A percentile compares a stretch with the other conserved stretches of the same genome.
Conservation (phyloP, 2,113 vertebrate species). For the Pseudopodoces humilis region DNA sequence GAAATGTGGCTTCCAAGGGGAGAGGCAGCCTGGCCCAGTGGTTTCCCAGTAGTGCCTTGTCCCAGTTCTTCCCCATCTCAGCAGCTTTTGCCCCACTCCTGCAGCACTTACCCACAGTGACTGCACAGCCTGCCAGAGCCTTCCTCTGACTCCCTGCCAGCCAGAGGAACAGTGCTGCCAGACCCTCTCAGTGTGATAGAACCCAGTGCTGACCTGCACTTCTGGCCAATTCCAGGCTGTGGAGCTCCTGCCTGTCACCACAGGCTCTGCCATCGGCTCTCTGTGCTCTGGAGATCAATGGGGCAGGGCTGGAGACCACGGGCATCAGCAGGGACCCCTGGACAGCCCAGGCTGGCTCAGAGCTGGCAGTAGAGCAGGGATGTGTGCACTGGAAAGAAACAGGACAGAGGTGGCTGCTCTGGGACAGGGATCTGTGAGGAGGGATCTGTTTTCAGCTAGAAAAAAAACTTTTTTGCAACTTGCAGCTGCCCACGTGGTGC, state of each 20-base stretch:
- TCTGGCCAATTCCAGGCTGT: neutral
- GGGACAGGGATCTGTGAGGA: neutral
- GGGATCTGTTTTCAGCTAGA: neutral
- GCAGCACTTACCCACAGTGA: neutral
- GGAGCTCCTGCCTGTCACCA: neutral
- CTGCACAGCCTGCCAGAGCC: neutral
- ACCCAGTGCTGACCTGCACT: neutral
- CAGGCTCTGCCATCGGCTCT: neutral
- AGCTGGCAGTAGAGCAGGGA: neutral
- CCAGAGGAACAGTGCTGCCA: neutral
- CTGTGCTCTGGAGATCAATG: neutral
- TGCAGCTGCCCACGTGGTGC: neutral
- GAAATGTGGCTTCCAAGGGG: neutral
- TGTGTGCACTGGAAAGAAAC: neutral
- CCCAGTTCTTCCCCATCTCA: neutral
- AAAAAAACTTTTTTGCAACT: neutral
- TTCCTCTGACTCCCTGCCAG: neutral
- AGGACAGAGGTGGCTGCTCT: neutral
- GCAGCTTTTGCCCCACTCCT: neutral
- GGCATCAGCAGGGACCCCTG: neutral
- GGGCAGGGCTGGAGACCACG: rapidly evolving
- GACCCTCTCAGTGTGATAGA: neutral
- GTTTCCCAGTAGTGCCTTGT: neutral
- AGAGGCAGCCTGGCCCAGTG: neutral
- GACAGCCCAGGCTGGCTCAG: neutral